Base-by-base conservation (phyloP, 2,113 vertebrate species). In the Dolichotis patagonum region DNA sequence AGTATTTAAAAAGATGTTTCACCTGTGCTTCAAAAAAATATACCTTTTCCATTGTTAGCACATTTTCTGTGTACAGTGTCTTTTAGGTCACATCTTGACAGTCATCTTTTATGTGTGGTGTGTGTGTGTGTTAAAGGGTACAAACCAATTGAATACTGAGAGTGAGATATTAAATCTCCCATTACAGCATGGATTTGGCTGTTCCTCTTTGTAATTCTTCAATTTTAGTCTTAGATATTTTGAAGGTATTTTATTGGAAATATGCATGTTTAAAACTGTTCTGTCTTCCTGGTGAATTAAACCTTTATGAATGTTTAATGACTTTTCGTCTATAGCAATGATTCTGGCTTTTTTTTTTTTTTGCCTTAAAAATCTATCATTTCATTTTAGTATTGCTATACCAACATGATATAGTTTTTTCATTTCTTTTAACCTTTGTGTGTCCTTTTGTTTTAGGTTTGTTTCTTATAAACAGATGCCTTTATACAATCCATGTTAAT, bases 251-350 rank as follows among this genome's bases (percentile, higher is more conserved):
- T 95, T 82, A 49, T 16, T 54, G 43, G 41, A 91, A 49, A 11
- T 60, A 9, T 87, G 71, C 35, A 12, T 24, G 38, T 95, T 87
- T 91, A 85, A 86, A 91, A 77, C 56, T 35, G 83, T 81, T 84
- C 24, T 20, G 24, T 65, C 58, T 95, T 91, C 78, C 92, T 78
- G 30, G 69, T 22, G 26, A 85, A 58, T 62, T 35, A 71, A 97
- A 43, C 8, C 52, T 93, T 88, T 92, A 83, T 93, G 75, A 92
- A 88, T 95, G 7, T 88, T 90, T 88, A 60, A 82, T 92, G 77
- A 85, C 38, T 77, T 35, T 94, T 78, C 43, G 24, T 95, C 80
- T 92, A 1, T 67, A 85, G 35, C 75, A 81, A 49, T 73, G 77
- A 52, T 69, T n/a, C n/a, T n/a, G n/a, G n/a, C n/a, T n/a, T n/a